Conservation (phyloP, 2,797 vertebrate genomes). For the Dipus sagitta region DNA sequence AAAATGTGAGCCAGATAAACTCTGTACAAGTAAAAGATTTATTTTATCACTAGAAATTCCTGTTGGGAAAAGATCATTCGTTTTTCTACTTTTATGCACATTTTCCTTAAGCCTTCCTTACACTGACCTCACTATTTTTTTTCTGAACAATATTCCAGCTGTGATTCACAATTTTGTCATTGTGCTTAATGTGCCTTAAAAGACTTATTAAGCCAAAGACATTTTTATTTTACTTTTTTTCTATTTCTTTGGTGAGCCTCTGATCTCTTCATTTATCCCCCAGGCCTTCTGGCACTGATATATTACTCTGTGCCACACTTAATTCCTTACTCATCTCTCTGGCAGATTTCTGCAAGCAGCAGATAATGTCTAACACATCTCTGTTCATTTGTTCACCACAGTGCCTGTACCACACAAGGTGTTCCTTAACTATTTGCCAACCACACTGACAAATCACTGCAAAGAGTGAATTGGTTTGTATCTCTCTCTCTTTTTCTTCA, state of each 20-base stretch:
- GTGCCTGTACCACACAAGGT: not conserved
- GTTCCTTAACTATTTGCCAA: not conserved
- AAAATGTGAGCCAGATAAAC: not conserved
- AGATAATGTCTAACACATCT: not conserved
- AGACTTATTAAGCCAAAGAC: not conserved
- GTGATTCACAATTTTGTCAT: not conserved
- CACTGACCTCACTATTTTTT: not conserved
- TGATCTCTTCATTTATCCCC: not conserved
- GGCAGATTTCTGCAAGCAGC: not conserved
- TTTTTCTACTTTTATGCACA: not conserved
- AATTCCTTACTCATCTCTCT: not conserved
- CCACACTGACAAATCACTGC: not conserved
- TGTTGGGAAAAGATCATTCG: not conserved
- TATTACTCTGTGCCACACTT: accelerated
- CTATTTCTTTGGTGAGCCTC: not conserved
- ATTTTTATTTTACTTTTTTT: not conserved
- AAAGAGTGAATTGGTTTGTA: not conserved
- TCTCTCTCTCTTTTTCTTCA: not conserved
- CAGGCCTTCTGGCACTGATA: not conserved
- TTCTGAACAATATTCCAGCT: not conserved
- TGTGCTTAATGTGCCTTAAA: not conserved
- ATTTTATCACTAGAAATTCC: not conserved
- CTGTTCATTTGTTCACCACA: not conserved
- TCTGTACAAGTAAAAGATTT: not conserved
- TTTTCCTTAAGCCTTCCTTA: not conserved